Evolutionary conservation across 2,888 invertebrate genomes (phyloP).

Genomic region (Drosophila flavopinicola): DNA sequence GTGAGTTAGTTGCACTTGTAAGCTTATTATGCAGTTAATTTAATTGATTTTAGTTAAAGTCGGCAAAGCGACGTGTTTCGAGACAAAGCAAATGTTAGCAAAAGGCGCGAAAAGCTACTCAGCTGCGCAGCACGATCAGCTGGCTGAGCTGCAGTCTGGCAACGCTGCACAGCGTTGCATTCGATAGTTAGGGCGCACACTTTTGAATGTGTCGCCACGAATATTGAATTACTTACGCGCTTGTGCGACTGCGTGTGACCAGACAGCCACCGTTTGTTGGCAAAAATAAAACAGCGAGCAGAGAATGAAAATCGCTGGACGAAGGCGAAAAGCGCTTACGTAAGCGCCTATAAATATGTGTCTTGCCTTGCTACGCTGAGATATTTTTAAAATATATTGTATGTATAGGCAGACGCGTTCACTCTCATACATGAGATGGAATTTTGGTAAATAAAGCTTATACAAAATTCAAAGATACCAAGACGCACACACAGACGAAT

Average conservation of each 20-base stretch:
- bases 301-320: constrained; percentile 58
- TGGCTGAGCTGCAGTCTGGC: constrained; percentile 56
- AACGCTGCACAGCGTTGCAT: constrained; percentile 47
- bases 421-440: constrained; percentile 60
- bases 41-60: neutral
- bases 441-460: constrained; percentile 74
- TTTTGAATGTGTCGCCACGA: constrained; percentile 48
- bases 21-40: constrained; percentile 9
- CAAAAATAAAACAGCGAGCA: constrained; percentile 64
- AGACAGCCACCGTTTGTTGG: constrained; percentile 37
- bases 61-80: constrained; percentile 9
- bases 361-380: constrained; percentile 51
- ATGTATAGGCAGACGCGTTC: constrained; percentile 51
- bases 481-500: constrained; percentile 27
- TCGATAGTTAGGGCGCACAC: constrained; percentile 31
- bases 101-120: constrained; percentile 59
- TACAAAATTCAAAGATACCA: constrained; percentile 38
- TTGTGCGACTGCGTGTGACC: constrained; percentile 53
- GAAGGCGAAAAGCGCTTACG: constrained; percentile 72
- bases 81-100: constrained; percentile 40
- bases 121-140: constrained; percentile 53
- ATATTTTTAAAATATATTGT: constrained; percentile 70
- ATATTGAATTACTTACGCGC: constrained; percentile 75
- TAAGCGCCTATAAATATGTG: constrained; percentile 81
- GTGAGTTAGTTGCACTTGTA: constrained; percentile 13